Conservation (phyloP, 2,888 invertebrate genomes). For the Cantharis flavilabris region DNA sequence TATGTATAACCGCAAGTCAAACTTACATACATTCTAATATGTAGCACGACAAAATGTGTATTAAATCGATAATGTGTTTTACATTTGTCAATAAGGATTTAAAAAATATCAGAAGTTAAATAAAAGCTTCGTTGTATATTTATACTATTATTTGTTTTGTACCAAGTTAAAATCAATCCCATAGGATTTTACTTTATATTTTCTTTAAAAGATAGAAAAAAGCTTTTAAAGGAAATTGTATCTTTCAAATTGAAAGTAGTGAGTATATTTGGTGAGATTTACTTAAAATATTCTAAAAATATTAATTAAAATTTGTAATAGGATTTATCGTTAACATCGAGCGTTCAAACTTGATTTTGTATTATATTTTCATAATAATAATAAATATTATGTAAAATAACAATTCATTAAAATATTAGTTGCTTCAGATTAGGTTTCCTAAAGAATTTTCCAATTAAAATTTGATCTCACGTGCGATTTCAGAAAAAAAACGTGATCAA, state of each 20-base stretch:
- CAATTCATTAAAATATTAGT: too few species aligned
- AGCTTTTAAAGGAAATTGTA: conserved; percentile 20
- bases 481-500: too few species aligned
- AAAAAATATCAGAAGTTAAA: conserved; percentile 7
- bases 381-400: neutral
- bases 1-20: neutral
- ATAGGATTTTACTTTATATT: conserved; percentile 14
- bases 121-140: conserved; percentile 4
- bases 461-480: too few species aligned
- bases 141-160: conserved; percentile 8
- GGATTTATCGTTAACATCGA: neutral
- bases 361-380: neutral
- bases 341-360: neutral
- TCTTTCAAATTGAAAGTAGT: conserved; percentile 12
- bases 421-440: too few species aligned
- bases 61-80: neutral
- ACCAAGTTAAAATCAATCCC: conserved; percentile 15
- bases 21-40: neutral
- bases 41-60: neutral
- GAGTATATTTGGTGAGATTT: neutral
- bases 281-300: neutral
- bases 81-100: neutral
- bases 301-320: neutral
- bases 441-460: too few species aligned
- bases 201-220: conserved; percentile 14